phyloP scores from a whole-genome alignment of 2,113 vertebrate species.

The Pedionomus torquatus region DNA sequence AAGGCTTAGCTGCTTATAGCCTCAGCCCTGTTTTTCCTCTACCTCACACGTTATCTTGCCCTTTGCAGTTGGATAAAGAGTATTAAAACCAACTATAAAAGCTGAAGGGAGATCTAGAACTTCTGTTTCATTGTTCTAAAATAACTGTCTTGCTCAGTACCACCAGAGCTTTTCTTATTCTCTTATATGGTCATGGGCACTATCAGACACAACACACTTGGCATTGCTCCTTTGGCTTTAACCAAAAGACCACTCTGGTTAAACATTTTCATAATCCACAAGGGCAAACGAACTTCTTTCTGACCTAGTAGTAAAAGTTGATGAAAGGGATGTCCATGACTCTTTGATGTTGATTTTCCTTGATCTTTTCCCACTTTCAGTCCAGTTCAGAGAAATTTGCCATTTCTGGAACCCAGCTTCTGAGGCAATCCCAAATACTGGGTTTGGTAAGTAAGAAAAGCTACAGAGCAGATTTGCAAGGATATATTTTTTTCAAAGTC shows the following conservation, averaged over 20 bases:
- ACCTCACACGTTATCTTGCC: background rate
- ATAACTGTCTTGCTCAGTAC: background rate
- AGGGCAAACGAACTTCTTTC: background rate
- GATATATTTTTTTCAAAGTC: background rate
- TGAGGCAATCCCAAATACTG: background rate
- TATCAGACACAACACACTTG: background rate
- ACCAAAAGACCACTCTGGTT: background rate
- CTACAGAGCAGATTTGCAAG: background rate
- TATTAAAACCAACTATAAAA: background rate
- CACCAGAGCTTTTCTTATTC: background rate
- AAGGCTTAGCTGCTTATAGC: background rate
- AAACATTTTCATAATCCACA: background rate
- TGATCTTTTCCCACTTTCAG: background rate
- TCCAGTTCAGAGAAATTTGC: background rate
- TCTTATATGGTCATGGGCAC: background rate
- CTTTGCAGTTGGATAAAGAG: background rate
- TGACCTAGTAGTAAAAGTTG: background rate
- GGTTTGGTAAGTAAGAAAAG: background rate
- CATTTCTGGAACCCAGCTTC: background rate
- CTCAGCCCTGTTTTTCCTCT: background rate
- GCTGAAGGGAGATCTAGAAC: background rate
- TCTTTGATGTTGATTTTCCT: background rate
- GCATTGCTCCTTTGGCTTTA: background rate
- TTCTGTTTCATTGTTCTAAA: background rate
- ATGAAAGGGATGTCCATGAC: background rate